Percentiles rank a stretch among this genome's conserved stretches.
Evolutionary conservation across 1,140 invertebrate species (phyloP).

Genomic region (Heliothis subflexa): DNA sequence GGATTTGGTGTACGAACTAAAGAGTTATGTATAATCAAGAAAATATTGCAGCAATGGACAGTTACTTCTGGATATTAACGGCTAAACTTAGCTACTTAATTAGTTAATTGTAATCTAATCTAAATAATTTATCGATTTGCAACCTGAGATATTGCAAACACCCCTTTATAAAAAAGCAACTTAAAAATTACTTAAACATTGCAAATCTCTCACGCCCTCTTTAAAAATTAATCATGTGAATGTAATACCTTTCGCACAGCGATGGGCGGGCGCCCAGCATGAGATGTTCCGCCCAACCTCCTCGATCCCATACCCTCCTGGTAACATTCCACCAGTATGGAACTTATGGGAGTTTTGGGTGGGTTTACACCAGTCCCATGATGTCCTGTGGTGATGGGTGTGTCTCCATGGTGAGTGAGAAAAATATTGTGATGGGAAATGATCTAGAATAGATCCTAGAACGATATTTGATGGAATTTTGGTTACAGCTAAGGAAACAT

Average conservation of each 20-base stretch:
- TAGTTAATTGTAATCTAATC: no score
- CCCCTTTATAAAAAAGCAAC: background rate
- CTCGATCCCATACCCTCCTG: slow-evolving; percentile 21
- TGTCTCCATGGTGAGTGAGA: slow-evolving; percentile 16
- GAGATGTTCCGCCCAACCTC: slow-evolving; percentile 27
- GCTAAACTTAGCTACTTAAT: no score
- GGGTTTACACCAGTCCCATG: slow-evolving; percentile 32
- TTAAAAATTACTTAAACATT: background rate
- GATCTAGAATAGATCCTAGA: slow-evolving; percentile 28
- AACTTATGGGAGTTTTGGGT: background rate
- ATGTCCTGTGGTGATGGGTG: slow-evolving; percentile 33
- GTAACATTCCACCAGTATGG: background rate
- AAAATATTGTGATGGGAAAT: slow-evolving; percentile 14
- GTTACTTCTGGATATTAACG: no score
- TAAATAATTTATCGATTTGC: no score
- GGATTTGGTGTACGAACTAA: slow-evolving; percentile 18
- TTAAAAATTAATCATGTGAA: slow-evolving; percentile 51
- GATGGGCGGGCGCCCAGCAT: slow-evolving; percentile 61
- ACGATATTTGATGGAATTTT: background rate
- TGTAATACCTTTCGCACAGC: slow-evolving; percentile 6
- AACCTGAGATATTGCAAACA: background rate
- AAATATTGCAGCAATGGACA: no score
- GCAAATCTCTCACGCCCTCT: slow-evolving; percentile 4
- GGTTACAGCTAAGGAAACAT: no score
- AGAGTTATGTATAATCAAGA: no score